A percentile compares a stretch with the other conserved stretches of the same genome.
These are phyloP conservation scores for Drosophila silvestris DNA, from an alignment of 2,888 invertebrate species.

Conservation along the genomic window DNA sequence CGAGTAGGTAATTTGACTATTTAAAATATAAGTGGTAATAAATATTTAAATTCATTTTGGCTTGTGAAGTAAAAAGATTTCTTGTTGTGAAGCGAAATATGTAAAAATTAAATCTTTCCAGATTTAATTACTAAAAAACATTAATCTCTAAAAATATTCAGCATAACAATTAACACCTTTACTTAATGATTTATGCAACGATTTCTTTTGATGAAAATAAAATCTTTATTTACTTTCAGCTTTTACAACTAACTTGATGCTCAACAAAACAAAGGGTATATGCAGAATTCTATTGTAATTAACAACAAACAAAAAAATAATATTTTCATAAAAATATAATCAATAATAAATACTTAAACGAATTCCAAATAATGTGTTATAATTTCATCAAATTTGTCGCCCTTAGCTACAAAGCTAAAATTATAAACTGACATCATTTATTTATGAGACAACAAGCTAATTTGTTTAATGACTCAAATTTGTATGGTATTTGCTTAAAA, in stretches of 20 bases:
- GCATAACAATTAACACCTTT: too few relatives aligned
- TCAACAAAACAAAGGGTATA: background rate
- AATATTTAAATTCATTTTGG: background rate
- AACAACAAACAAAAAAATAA: background rate
- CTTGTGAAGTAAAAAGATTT: background rate
- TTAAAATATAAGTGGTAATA: background rate
- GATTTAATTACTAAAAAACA: too few relatives aligned
- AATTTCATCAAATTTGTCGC: rapidly evolving
- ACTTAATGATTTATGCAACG: background rate
- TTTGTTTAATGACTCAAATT: conserved; percentile 19
- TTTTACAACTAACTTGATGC: background rate
- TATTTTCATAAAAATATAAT: background rate
- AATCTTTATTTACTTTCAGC: background rate
- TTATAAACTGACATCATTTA: conserved; percentile 28
- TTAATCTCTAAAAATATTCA: too few relatives aligned
- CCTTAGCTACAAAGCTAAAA: background rate
- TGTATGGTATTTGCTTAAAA: conserved; percentile 7
- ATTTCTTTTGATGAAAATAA: background rate
- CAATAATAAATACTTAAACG: background rate
- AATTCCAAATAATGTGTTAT: background rate
- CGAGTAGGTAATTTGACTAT: background rate
- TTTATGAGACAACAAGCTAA: conserved; percentile 28
- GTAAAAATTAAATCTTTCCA: too few relatives aligned
- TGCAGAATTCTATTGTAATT: background rate
- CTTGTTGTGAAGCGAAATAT: background rate